Percentiles rank a stretch among this genome's conserved stretches.
These are phyloP conservation scores for Cyphomyrmex costatus DNA, from an alignment of 1,140 invertebrate species.

Conservation along the genomic window DNA sequence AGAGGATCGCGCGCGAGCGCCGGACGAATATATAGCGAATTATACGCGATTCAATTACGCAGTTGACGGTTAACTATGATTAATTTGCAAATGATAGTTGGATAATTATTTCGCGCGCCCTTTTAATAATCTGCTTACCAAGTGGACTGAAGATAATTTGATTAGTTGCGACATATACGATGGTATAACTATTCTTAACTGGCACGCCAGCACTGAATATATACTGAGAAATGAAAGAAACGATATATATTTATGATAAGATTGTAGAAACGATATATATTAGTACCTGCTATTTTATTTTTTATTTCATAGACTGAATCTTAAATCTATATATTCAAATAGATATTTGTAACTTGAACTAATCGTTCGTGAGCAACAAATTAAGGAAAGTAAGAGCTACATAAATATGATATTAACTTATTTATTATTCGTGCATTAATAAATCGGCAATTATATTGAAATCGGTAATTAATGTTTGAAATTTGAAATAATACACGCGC, in stretches of 20 bases:
- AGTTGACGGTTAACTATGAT: slow-evolving; percentile 6
- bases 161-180: not conserved
- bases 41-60: slow-evolving; percentile 37
- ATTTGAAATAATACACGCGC: slow-evolving; percentile 22
- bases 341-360: not conserved
- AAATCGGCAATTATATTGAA: slow-evolving; percentile 12
- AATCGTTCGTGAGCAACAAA: not conserved
- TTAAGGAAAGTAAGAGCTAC: not conserved
- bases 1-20: not conserved
- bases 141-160: slow-evolving; percentile 24
- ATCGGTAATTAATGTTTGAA: slow-evolving; percentile 13
- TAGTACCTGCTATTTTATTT: not conserved
- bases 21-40: slow-evolving; percentile 26
- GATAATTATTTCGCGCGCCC: slow-evolving; percentile 18
- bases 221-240: not conserved
- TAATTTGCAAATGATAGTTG: slow-evolving; percentile 37
- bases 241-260: not conserved
- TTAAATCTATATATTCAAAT: not conserved
- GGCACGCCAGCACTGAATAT: not conserved
- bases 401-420: slow-evolving; percentile 21
- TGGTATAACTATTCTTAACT: not conserved
- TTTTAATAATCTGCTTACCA: slow-evolving; percentile 7
- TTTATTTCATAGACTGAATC: not conserved
- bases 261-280: not conserved
- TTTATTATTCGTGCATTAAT: slow-evolving; percentile 2